Evolutionary conservation across 2,888 invertebrate species (phyloP), one percentile per base, ranked within the genome.

Genomic region (Drosophila heteroneura): DNA sequence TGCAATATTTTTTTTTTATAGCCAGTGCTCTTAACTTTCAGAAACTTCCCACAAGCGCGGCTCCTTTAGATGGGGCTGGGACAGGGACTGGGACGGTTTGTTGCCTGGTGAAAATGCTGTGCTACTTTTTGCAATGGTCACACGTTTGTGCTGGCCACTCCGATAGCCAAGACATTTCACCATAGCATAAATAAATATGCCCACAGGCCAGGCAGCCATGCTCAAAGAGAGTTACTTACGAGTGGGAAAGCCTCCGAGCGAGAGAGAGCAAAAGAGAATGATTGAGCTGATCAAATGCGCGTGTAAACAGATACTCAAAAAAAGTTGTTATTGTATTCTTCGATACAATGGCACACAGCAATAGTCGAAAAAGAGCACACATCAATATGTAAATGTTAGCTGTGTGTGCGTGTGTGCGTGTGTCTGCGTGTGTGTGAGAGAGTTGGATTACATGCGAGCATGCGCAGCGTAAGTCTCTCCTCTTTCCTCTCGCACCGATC

Each of bases 121-220:
- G 86, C 84, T 73, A 85, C 82, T 84, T 87, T 47, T 82, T 67
- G 67, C 66, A 56, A 32, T 68, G 70, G 51, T 63, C 71, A 51
- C 70, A 71, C 65, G 67, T 68, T 65, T 58, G 61, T 41, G 66
- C 26, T 53, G 71, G 52, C 66, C 59, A 69, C 62, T 56, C 30
- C 57, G 60, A 53, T 65, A 32, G 66, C 56, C 49, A 73, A 81
- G 66, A 66, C 59, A 74, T 79, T 83, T 76, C 85, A 89, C 87
- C 82, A 77, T 59, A 70, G 87, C 76, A 79, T 78, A 70, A 76
- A 85, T 81, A 86, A 88, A 77, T 74, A 69, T 82, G 82, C 82
- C 82, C 72, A 71, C 74, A 70, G 81, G 83, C 81, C 60, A 73
- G 81, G 64, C 73, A 60, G 75, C 69, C 74, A 71, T 72, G 69